Evolutionary conservation across 2,797 vertebrate species (phyloP).

Genomic region (Nothura maculosa): DNA sequence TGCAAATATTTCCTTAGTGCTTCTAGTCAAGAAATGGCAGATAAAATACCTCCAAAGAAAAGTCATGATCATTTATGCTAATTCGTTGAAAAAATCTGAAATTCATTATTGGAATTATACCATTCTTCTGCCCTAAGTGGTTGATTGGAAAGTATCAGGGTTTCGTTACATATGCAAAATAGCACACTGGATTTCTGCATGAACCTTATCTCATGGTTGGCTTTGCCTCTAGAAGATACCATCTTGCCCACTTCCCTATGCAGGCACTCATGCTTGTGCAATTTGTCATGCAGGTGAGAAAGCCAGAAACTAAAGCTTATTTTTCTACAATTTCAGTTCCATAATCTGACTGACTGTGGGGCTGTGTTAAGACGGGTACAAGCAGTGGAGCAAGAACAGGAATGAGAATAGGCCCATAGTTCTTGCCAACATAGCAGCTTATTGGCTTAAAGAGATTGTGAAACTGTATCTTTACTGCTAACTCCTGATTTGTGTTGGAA

Average conservation of each 20-base stretch:
- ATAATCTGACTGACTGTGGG: neutral
- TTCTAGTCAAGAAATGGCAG: neutral
- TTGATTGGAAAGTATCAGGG: neutral
- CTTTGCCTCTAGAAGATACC: neutral
- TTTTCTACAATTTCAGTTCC: neutral
- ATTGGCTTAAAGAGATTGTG: neutral
- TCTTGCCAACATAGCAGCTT: neutral
- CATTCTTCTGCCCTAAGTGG: slow-evolving; percentile 9
- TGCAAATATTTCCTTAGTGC: neutral
- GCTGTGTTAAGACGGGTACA: neutral
- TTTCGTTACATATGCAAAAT: neutral
- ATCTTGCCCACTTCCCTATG: neutral
- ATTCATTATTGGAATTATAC: neutral
- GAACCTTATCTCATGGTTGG: neutral
- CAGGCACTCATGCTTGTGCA: neutral
- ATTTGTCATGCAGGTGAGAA: neutral
- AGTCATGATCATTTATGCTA: neutral
- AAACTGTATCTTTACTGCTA: neutral
- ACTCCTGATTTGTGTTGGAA: neutral
- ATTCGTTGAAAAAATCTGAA: slow-evolving; percentile 47
- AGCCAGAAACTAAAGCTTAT: neutral
- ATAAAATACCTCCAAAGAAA: neutral
- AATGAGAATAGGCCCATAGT: neutral
- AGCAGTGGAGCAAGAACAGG: neutral
- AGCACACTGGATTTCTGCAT: neutral